Evolutionary conservation across 2,797 vertebrate genomes (phyloP), one percentile per base, ranked within the genome.

Genomic region (Denticeps clupeoides): DNA sequence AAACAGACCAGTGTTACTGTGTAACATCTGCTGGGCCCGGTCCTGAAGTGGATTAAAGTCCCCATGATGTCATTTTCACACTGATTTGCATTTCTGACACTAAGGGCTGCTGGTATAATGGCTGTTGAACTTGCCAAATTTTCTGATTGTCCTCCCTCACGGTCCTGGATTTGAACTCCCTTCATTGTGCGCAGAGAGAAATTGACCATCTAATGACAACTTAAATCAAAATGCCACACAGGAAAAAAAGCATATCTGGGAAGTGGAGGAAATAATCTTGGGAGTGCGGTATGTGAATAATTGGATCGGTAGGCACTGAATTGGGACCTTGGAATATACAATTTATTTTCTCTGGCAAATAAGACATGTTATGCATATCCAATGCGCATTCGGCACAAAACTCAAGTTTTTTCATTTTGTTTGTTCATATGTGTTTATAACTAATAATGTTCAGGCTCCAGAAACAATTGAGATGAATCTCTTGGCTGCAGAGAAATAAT

Each of bases 41-140:
- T 53, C 44, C 13, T 48, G 19, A 64, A 58, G 69, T 62, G 65
- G 67, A 67, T 70, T 67, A 63, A 60, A 68, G 53, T 23, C 52
- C 27, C 27, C 49, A 40, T 57, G 51, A 66, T 60, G 56, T 66
- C 46, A 58, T 57, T 69, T 57, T 56, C 40, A 56, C 52, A 50
- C 57, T 65, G 41, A 64, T 52, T 60, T 70, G 56, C 67, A 63
- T 67, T 64, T 63, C 37, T 49, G 62, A 68, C 63, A 45, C 42
- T 50, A 45, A 21, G 3, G 66, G 52, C 28, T 45, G 53, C 48
- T 32, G 51, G 56, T 63, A 60, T 32, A 68, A 43, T 16, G 0
- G 13, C 37, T 3, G 40, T 59, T 31, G 56, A 12, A 58, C 64
- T 68, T 43, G 54, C 51, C 12, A 47, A 40, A 55, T 57, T 51